These are phyloP conservation scores for Parasteatoda lunata DNA, from an alignment of 2,888 invertebrate species.

Conservation along the genomic window DNA sequence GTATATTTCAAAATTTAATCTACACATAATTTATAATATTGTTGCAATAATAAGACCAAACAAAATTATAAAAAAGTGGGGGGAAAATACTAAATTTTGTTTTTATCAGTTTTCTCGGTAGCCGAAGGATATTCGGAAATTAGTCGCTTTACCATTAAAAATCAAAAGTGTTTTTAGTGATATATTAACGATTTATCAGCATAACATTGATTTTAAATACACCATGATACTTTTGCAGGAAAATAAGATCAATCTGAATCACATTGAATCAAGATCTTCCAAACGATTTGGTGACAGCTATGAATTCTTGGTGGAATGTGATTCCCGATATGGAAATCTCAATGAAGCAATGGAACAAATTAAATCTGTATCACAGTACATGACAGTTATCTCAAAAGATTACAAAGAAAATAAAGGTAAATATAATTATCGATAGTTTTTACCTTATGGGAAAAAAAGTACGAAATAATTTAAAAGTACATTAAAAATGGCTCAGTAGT, in stretches of 20 bases:
- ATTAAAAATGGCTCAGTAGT: no score
- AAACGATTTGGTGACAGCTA: conserved; percentile 84
- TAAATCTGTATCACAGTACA: conserved; percentile 82
- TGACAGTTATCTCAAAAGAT: conserved; percentile 88
- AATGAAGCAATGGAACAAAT: conserved; percentile 82
- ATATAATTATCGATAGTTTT: no score
- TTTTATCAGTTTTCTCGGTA: background rate
- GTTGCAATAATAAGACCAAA: no score
- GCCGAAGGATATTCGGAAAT: background rate
- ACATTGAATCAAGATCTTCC: conserved; percentile 95
- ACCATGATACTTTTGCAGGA: conserved; percentile 72
- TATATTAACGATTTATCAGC: background rate
- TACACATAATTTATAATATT: no score
- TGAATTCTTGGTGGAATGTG: conserved; percentile 96
- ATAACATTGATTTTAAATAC: background rate
- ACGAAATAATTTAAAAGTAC: no score
- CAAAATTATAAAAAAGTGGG: no score
- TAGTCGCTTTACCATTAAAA: background rate
- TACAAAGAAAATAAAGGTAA: conserved; percentile 80
- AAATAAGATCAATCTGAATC: conserved; percentile 84
- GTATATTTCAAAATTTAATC: no score
- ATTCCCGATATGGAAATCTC: conserved; percentile 82
- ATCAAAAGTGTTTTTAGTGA: background rate
- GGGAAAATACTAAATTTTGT: no score
- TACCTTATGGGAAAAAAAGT: no score